Conservation (phyloP, 1,140 invertebrate genomes). For the Coelopa frigida region DNA sequence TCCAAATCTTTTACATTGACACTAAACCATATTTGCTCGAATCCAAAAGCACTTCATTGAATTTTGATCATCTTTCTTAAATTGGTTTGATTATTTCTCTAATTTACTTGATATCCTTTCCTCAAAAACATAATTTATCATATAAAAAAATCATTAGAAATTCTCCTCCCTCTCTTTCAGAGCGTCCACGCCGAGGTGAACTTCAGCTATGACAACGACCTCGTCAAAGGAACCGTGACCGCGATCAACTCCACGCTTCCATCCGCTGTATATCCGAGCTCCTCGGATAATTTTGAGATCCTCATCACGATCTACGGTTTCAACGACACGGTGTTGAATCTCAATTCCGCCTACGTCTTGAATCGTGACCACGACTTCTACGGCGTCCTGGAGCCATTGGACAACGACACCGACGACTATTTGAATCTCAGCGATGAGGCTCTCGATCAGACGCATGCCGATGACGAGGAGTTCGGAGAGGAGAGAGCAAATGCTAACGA, state of each 20-base stretch:
- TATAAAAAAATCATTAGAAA: too few species aligned
- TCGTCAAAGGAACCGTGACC: constrained; percentile 25
- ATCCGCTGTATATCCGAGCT: not conserved
- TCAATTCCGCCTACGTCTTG: constrained; percentile 21
- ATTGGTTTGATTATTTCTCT: too few species aligned
- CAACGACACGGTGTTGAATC: constrained; percentile 17
- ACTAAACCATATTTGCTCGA: too few species aligned
- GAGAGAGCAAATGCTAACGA: too few species aligned
- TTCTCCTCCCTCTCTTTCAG: constrained; percentile 18
- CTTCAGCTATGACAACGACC: constrained; percentile 27
- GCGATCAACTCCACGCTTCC: constrained; percentile 8
- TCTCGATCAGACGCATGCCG: not conserved
- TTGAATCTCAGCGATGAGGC: too few species aligned
- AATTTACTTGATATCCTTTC: too few species aligned
- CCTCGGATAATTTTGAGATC: constrained; percentile 22
- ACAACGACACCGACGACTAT: not conserved
- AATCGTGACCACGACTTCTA: constrained; percentile 27
- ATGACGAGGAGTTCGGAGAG: constrained; percentile 3
- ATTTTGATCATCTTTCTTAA: too few species aligned
- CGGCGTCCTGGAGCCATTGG: constrained; percentile 18
- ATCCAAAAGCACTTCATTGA: too few species aligned
- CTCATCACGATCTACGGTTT: constrained; percentile 30
- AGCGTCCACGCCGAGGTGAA: constrained; percentile 35
- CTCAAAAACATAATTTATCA: too few species aligned
- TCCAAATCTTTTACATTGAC: too few species aligned